Conservation (phyloP, 2,797 vertebrate species). For the Luscinia megarhynchos region DNA sequence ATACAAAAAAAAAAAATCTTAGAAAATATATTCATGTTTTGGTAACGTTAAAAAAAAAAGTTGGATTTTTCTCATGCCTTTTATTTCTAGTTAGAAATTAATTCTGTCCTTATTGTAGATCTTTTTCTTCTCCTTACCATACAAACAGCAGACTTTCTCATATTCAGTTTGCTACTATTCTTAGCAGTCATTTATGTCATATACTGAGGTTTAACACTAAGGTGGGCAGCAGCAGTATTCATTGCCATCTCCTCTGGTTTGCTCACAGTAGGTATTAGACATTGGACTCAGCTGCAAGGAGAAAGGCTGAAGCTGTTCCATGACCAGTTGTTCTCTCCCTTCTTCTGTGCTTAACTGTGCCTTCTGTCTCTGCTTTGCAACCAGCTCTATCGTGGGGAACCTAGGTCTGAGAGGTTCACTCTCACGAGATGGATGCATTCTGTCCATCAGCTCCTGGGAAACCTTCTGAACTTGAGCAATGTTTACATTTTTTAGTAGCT, state of each 20-base stretch:
- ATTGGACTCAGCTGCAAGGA: not conserved
- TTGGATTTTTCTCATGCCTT: not conserved
- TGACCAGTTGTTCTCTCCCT: not conserved
- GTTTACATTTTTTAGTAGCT: not conserved
- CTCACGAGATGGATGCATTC: not conserved
- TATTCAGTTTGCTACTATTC: not conserved
- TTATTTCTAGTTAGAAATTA: not conserved
- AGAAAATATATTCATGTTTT: not conserved
- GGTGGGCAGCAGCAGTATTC: not conserved
- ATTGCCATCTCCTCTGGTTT: not conserved
- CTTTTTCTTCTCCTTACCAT: not conserved
- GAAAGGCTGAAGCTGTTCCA: not conserved
- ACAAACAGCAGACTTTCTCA: not conserved
- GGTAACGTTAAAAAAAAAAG: not conserved
- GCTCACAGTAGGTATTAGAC: not conserved
- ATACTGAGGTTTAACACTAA: not conserved
- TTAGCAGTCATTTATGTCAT: not conserved
- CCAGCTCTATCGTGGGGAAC: not conserved
- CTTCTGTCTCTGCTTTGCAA: not conserved
- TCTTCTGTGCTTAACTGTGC: not conserved
- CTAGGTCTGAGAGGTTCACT: not conserved
- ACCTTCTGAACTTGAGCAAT: not conserved
- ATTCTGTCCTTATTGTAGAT: not conserved
- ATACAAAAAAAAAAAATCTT: not conserved
- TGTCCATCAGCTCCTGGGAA: not conserved